Percentiles rank a stretch among this genome's conserved stretches.
Conservation (phyloP, 2,113 vertebrate species). For the Cochlearius cochlearius region DNA sequence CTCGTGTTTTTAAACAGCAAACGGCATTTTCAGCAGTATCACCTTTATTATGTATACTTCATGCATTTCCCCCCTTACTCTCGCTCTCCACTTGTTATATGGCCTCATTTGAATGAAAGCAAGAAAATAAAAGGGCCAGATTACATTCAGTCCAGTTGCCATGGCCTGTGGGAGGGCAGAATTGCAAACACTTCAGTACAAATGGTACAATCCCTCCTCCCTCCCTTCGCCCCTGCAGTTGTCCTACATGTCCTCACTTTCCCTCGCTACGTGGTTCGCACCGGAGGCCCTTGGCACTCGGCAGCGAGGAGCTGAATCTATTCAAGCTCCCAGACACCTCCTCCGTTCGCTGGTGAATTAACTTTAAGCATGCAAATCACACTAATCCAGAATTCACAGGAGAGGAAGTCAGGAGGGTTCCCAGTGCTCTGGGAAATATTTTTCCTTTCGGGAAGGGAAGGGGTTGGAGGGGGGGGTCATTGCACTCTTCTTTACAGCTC, state of each 20-base stretch:
- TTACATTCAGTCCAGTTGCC: constrained; percentile 52
- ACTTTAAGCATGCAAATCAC: constrained; percentile 56
- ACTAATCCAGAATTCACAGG: constrained; percentile 51
- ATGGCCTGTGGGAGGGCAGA: constrained; percentile 44
- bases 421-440: constrained; percentile 13
- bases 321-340: constrained; percentile 48
- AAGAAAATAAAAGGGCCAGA: constrained; percentile 50
- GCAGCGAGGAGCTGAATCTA: neutral
- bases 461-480: neutral
- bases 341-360: constrained; percentile 33
- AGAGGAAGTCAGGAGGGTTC: constrained; percentile 43
- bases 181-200: constrained; percentile 45
- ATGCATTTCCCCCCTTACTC: neutral
- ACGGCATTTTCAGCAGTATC: neutral
- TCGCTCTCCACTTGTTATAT: neutral
- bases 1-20: neutral
- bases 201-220: constrained; percentile 42
- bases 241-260: constrained; percentile 53
- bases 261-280: neutral
- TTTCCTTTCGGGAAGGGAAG: neutral
- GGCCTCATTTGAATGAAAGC: constrained; percentile 40
- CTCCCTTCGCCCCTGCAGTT: constrained; percentile 27
- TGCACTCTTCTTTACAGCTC: constrained; percentile 46
- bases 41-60: constrained; percentile 3
- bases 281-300: constrained; percentile 23